Conservation (phyloP, 2,113 vertebrate species). For the Azemiops feae region DNA sequence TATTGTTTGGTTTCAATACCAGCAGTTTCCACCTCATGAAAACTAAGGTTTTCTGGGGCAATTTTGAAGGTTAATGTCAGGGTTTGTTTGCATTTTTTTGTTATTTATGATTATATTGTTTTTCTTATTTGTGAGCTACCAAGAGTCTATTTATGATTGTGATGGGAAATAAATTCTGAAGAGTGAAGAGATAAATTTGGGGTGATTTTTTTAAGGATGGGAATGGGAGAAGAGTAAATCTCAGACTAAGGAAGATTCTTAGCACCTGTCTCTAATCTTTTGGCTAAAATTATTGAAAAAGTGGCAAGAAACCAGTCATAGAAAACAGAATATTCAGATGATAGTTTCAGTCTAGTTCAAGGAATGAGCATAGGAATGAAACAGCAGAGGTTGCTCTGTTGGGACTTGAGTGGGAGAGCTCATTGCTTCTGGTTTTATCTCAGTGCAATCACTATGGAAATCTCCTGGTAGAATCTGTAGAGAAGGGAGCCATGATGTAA, state of each 20-base stretch:
- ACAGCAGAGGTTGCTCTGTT: background rate
- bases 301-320: background rate
- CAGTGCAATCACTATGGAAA: background rate
- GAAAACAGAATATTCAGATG: background rate
- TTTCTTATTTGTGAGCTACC: background rate
- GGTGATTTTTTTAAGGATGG: background rate
- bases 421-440: background rate
- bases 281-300: background rate
- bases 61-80: background rate
- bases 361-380: background rate
- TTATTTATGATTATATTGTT: background rate
- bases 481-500: background rate
- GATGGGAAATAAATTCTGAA: background rate
- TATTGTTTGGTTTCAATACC: background rate
- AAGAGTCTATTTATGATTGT: background rate
- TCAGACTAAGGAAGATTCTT: background rate
- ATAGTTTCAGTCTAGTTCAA: background rate
- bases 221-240: background rate
- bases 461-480: background rate
- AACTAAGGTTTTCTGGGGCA: background rate
- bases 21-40: background rate
- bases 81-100: background rate
- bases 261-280: background rate
- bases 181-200: background rate
- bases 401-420: background rate